Evolutionary conservation across 2,797 vertebrate species (phyloP).

Genomic region (Anguilla megastoma): DNA sequence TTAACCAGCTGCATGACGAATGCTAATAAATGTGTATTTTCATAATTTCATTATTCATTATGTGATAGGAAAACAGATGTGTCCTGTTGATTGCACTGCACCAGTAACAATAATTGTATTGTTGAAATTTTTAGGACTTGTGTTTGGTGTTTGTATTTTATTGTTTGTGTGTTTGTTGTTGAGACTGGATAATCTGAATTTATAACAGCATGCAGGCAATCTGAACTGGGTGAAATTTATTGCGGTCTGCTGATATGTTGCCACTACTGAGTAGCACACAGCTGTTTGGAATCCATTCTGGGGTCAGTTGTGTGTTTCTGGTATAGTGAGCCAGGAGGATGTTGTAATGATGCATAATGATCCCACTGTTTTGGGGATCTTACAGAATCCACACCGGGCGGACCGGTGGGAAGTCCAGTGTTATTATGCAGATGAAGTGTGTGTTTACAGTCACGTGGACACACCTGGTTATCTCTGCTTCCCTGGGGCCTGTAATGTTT

Average conservation of each 20-base stretch:
- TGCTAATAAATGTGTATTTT: not conserved
- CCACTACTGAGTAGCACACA: not conserved
- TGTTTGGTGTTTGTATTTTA: not conserved
- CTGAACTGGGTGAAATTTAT: not conserved
- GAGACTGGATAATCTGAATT: not conserved
- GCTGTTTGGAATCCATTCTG: not conserved
- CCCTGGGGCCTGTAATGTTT: not conserved
- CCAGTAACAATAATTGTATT: not conserved
- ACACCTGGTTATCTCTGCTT: not conserved
- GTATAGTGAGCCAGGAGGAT: not conserved
- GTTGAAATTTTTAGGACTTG: not conserved
- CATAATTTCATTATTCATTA: not conserved
- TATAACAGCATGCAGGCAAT: not conserved
- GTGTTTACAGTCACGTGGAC: not conserved
- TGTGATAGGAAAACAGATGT: not conserved
- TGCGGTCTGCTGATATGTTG: not conserved
- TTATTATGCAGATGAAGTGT: not conserved
- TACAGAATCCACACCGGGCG: not conserved
- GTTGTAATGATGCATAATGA: not conserved
- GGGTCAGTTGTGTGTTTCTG: not conserved
- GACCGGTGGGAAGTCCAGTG: not conserved
- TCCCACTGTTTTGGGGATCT: not conserved
- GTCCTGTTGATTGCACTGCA: not conserved
- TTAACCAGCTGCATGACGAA: not conserved
- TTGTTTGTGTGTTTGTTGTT: not conserved